Evolutionary conservation across 92 coral and sea anemone species (phyloP).

Genomic region (Desmophyllum pertusum): DNA sequence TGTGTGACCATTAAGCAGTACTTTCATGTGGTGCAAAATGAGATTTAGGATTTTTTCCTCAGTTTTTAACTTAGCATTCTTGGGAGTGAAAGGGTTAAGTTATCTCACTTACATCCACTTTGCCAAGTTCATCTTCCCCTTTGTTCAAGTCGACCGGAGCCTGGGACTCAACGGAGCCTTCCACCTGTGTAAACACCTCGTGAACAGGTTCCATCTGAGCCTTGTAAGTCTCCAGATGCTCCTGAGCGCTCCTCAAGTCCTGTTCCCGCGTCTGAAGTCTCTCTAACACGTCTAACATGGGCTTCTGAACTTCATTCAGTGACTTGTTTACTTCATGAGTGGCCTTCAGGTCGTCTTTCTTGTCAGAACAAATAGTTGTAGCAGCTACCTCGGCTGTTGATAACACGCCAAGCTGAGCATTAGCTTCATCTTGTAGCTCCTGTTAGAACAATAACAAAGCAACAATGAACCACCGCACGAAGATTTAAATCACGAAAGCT

Average conservation of each 20-base stretch:
- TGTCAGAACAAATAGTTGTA: conserved; percentile 68
- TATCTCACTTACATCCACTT: conserved; percentile 82
- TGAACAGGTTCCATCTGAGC: conserved; percentile 87
- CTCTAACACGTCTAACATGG: conserved; percentile 76
- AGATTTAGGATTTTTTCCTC: no score
- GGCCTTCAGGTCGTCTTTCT: conserved; percentile 95
- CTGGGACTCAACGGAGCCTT: conserved; percentile 68
- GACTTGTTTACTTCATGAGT: conserved; percentile 74
- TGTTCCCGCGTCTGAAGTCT: conserved; percentile 83
- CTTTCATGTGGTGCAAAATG: no score
- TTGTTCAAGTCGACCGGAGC: conserved; percentile 80
- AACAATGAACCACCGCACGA: background rate
- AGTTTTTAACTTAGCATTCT: no score
- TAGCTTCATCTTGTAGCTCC: conserved; percentile 77
- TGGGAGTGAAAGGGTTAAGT: no score
- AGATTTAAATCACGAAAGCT: background rate
- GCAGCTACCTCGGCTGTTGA: conserved; percentile 82
- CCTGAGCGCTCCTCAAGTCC: conserved; percentile 75
- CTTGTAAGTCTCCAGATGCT: conserved; percentile 76
- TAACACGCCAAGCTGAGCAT: conserved; percentile 66
- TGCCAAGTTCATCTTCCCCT: conserved; percentile 83
- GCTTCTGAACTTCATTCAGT: conserved; percentile 63
- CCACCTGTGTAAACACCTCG: conserved; percentile 85
- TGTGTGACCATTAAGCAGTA: no score
- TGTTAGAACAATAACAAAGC: background rate